Percentiles rank a stretch among this genome's conserved stretches.
Conservation (phyloP, 2,888 invertebrate genomes). For the Latrodectus hesperus region DNA sequence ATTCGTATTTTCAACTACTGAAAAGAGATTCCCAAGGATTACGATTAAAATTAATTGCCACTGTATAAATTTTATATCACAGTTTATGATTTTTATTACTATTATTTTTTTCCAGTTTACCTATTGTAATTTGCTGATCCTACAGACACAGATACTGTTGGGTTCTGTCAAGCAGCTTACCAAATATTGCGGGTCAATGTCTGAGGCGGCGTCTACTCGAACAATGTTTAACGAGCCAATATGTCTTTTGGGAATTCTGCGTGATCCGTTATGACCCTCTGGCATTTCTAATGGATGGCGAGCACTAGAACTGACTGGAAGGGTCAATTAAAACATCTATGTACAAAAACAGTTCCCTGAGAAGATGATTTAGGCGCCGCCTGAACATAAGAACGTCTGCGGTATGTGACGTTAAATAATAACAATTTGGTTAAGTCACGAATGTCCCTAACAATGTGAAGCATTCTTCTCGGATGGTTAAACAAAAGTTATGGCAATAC, state of each 20-base stretch:
- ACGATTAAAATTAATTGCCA: too few relatives aligned
- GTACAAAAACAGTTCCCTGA: too few relatives aligned
- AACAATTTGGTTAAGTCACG: conserved; percentile 15
- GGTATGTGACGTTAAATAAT: conserved; percentile 34
- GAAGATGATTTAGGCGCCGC: conserved; percentile 34
- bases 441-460: not conserved
- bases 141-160: too few relatives aligned
- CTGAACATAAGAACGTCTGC: conserved; percentile 10
- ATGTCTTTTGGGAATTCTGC: conserved; percentile 19
- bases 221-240: conserved; percentile 12
- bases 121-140: too few relatives aligned
- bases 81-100: too few relatives aligned
- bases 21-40: too few relatives aligned
- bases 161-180: too few relatives aligned
- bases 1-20: too few relatives aligned
- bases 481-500: too few relatives aligned
- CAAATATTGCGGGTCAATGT: conserved; percentile 14
- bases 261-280: conserved; percentile 48
- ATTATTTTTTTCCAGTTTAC: too few relatives aligned
- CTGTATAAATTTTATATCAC: too few relatives aligned
- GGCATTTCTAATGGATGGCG: conserved; percentile 12
- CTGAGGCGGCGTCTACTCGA: not conserved
- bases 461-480: too few relatives aligned
- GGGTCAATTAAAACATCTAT: conserved; percentile 28
- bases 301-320: conserved; percentile 12